A percentile compares a stretch with the other conserved stretches of the same genome.
Conservation (phyloP, 2,113 vertebrate species). For the Colistium nudipinnis region DNA sequence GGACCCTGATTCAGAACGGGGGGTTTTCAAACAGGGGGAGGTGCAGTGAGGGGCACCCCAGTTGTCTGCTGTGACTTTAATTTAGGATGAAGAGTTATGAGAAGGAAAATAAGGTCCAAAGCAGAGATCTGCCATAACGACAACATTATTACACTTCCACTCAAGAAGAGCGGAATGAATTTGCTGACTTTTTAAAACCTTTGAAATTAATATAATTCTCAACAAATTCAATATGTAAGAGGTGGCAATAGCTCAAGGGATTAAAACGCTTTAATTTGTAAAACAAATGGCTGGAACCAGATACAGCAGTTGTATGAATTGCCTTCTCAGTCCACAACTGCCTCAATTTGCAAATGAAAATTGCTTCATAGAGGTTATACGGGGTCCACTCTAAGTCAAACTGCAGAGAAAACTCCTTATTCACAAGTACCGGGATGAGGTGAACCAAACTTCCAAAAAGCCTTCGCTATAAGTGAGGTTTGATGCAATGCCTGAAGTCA, state of each 20-base stretch:
- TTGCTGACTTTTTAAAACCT: conserved; percentile 51
- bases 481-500: background rate
- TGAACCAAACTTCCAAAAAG: conserved; percentile 27
- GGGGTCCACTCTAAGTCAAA: conserved; percentile 20
- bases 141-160: conserved; percentile 57
- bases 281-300: conserved; percentile 65
- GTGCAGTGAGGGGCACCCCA: background rate
- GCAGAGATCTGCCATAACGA: conserved; percentile 44
- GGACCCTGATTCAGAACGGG: conserved; percentile 43
- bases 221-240: conserved; percentile 66
- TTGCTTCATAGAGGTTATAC: conserved; percentile 45
- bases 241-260: conserved; percentile 69
- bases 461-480: background rate
- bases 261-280: conserved; percentile 74
- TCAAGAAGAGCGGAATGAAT: conserved; percentile 33
- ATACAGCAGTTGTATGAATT: conserved; percentile 37
- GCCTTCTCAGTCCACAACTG: conserved; percentile 54
- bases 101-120: background rate
- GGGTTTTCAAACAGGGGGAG: conserved; percentile 29
- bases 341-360: conserved; percentile 67
- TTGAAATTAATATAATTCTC: conserved; percentile 68
- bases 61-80: conserved; percentile 15
- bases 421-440: conserved; percentile 29
- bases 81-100: conserved; percentile 16
- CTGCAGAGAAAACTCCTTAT: conserved; percentile 20